These are phyloP conservation scores for Megalopta genalis DNA, from an alignment of 1,140 invertebrate species.

Conservation along the genomic window DNA sequence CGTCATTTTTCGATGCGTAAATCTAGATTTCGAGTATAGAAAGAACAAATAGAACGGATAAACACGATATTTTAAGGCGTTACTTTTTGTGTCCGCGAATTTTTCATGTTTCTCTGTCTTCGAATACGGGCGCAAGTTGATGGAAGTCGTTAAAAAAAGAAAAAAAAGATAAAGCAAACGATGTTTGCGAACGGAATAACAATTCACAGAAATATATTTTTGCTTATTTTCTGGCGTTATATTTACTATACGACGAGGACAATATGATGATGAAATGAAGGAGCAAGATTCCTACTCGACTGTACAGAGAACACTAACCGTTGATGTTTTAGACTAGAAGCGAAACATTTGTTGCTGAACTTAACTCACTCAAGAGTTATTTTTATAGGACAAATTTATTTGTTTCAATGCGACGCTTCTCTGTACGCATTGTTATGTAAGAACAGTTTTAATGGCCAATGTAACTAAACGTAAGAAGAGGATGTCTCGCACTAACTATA, in stretches of 20 bases:
- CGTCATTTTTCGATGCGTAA: not conserved
- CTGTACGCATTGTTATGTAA: constrained; percentile 45
- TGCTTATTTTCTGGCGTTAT: constrained; percentile 55
- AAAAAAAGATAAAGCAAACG: too few relatives aligned
- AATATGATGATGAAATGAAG: constrained; percentile 68
- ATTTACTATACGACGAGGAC: constrained; percentile 69
- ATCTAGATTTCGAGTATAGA: not conserved
- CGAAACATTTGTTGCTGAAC: constrained; percentile 67
- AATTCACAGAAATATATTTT: constrained; percentile 56
- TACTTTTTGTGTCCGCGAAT: constrained; percentile 23
- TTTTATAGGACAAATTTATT: constrained; percentile 70
- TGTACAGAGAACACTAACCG: constrained; percentile 65
- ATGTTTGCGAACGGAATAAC: constrained; percentile 17
- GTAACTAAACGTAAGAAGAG: constrained; percentile 49
- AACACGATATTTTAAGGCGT: constrained; percentile 22
- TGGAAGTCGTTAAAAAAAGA: not conserved
- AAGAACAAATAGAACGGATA: constrained; percentile 9
- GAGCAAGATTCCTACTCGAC: constrained; percentile 61
- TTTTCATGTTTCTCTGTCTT: constrained; percentile 16
- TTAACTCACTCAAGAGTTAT: constrained; percentile 69
- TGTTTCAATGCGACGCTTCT: constrained; percentile 50
- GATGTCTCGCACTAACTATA: constrained; percentile 25
- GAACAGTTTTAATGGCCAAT: constrained; percentile 50
- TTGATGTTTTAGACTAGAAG: constrained; percentile 63
- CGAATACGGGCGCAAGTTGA: not conserved